phyloP scores from a whole-genome alignment of 2,888 invertebrate species.

The Cryptocheilus praepositus region DNA sequence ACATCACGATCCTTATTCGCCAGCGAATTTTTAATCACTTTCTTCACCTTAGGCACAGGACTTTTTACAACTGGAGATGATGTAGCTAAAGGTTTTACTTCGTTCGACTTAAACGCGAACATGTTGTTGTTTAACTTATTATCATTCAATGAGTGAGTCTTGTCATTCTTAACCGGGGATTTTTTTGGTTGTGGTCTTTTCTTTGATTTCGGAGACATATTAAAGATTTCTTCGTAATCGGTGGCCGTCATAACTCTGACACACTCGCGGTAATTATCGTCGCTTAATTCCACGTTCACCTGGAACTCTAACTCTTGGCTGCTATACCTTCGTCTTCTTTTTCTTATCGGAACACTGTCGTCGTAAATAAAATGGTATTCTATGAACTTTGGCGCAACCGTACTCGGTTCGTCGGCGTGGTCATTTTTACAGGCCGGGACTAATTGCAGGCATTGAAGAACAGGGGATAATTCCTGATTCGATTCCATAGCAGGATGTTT shows the following conservation, averaged over 20 bases:
- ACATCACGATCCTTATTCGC: slow-evolving; percentile 21
- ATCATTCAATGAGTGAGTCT: slow-evolving; percentile 1
- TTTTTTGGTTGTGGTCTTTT: slow-evolving; percentile 44
- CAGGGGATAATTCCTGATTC: slow-evolving; percentile 56
- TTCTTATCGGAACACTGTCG: slow-evolving; percentile 52
- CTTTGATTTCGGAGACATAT: slow-evolving; percentile 54
- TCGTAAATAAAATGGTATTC: slow-evolving; percentile 62
- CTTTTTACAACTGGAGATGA: slow-evolving; percentile 60
- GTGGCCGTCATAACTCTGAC: slow-evolving; percentile 56
- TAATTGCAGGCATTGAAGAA: slow-evolving; percentile 66
- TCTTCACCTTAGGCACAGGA: slow-evolving; percentile 33
- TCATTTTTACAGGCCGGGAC: slow-evolving; percentile 55
- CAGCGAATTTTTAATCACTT: neutral
- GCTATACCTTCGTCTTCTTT: slow-evolving; percentile 61
- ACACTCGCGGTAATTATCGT: slow-evolving; percentile 45
- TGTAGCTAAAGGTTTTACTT: slow-evolving; percentile 58
- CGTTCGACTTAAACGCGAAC: slow-evolving; percentile 26
- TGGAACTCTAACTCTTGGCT: slow-evolving; percentile 57
- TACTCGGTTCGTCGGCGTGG: slow-evolving; percentile 19
- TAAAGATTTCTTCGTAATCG: slow-evolving; percentile 63
- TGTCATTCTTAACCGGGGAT: slow-evolving; percentile 36
- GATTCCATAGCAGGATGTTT: slow-evolving; percentile 17
- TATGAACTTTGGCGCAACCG: slow-evolving; percentile 29
- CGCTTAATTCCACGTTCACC: slow-evolving; percentile 47
- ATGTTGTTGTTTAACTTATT: slow-evolving; percentile 22